Evolutionary conservation across 1,140 invertebrate genomes (phyloP), one percentile per base, ranked within the genome.

Genomic region (Drosophila gunungcola): DNA sequence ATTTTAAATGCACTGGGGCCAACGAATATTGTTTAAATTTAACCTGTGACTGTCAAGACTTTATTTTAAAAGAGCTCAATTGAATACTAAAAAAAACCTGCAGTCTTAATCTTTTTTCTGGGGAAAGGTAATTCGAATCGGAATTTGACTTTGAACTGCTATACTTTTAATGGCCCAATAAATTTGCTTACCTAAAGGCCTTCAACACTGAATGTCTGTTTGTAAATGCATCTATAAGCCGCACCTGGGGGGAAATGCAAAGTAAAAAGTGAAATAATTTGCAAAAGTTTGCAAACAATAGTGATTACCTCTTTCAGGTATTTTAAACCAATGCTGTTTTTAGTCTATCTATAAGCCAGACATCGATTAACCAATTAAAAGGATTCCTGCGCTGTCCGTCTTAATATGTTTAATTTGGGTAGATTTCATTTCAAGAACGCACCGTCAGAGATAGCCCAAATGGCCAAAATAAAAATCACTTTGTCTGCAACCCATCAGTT

Each of bases 331-430:
- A 32, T 29, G 11, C 11, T 16, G n/a, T 16, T 29, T 6, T 3
- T 36, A 3, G 10, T 52, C 2, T 69, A 53, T 41, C 68, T 69
- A 27, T 27, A 34, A 7, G 0, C 0, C 4, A 10, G 16, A 25
- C 27, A 39, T 39, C 4, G 5, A 56, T 36, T 5, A 32, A 13
- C 27, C 60, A 42, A 49, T 63, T 10, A 9, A 34, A 39, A 13
- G 11, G 3, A 12, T 48, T 25, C 13, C 48, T n/a, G n/a, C 32
- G 27, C 32, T 63, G 72, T 76, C 46, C 48, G 54, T 75, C 48
- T 76, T 65, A 12, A 75, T 75, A 75, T 54, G 45, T n/a, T 25
- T 36, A 65, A 65, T 67, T 75, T 68, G 63, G 48, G 3, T 57
- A 58, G 29, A 52, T 45, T 68, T 75, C 21, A 45, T 41, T 55